phyloP scores from a whole-genome alignment of 2,113 vertebrate genomes.

The Gila orcuttii region DNA sequence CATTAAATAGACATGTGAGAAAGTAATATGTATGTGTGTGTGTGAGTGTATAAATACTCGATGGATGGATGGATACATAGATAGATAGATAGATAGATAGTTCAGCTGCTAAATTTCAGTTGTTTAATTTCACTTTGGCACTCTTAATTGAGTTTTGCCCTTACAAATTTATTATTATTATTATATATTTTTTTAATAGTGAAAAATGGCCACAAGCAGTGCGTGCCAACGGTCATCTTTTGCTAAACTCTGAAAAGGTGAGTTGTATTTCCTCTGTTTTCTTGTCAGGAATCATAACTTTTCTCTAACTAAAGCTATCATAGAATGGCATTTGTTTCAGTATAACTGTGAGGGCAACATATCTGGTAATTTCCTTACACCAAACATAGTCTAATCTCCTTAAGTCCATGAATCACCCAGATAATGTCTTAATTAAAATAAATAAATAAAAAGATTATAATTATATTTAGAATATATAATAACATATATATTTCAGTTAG shows the following conservation, averaged over 20 bases:
- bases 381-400: not conserved
- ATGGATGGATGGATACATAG: too few relatives aligned
- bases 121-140: not conserved
- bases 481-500: too few relatives aligned
- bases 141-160: not conserved
- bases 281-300: not conserved
- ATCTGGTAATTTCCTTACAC: not conserved
- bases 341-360: not conserved
- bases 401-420: not conserved
- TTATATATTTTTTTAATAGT: conserved; percentile 68
- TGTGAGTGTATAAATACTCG: too few relatives aligned
- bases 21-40: not conserved
- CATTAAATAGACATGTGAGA: not conserved
- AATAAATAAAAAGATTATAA: too few relatives aligned
- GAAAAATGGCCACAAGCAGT: conserved; percentile 93
- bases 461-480: too few relatives aligned
- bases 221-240: conserved; percentile 95
- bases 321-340: not conserved
- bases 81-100: too few relatives aligned
- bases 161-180: not conserved
- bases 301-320: too few relatives aligned
- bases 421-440: not conserved
- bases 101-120: too few relatives aligned
- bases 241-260: conserved; percentile 98
- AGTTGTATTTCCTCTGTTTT: not conserved